Percentiles rank a stretch among this genome's conserved stretches.
These are phyloP conservation scores for Campylomormyrus tamandua DNA, from an alignment of 2,113 vertebrate genomes.

Conservation along the genomic window DNA sequence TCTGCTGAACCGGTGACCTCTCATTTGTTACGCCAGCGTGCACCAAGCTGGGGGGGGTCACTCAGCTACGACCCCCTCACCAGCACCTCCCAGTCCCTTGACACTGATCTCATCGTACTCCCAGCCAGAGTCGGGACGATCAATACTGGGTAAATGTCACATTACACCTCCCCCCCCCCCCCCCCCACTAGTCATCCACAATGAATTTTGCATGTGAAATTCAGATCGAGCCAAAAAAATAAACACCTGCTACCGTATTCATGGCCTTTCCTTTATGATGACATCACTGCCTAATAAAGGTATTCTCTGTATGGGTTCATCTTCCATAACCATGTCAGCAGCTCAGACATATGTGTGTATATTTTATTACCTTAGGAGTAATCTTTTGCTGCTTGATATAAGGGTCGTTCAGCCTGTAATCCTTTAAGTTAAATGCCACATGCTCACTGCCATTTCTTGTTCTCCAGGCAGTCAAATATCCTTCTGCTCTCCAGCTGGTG, in stretches of 20 bases:
- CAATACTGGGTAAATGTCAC: constrained; percentile 34
- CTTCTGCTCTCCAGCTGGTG: not conserved
- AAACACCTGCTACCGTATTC: not conserved
- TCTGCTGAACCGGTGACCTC: not conserved
- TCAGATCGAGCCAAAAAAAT: not conserved
- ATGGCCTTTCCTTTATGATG: not conserved
- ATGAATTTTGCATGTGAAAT: constrained; percentile 11
- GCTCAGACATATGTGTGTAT: not conserved
- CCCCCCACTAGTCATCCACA: not conserved
- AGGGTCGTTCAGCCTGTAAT: not conserved
- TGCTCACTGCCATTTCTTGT: not conserved
- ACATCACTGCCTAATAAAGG: not conserved
- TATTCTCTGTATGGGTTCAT: not conserved
- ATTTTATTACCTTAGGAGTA: not conserved
- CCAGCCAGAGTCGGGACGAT: constrained; percentile 24
- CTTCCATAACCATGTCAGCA: not conserved
- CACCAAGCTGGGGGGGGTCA: not conserved
- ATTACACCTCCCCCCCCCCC: constrained; percentile 4
- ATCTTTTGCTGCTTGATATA: not conserved
- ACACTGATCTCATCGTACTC: constrained; percentile 25
- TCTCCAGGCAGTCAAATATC: constrained; percentile 8
- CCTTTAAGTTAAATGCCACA: constrained; percentile 17
- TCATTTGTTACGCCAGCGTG: not conserved
- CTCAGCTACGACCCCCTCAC: not conserved
- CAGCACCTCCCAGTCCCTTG: not conserved